Evolutionary conservation across 2,797 vertebrate species (phyloP), one percentile per base, ranked within the genome.

Genomic region (Diceros bicornis): DNA sequence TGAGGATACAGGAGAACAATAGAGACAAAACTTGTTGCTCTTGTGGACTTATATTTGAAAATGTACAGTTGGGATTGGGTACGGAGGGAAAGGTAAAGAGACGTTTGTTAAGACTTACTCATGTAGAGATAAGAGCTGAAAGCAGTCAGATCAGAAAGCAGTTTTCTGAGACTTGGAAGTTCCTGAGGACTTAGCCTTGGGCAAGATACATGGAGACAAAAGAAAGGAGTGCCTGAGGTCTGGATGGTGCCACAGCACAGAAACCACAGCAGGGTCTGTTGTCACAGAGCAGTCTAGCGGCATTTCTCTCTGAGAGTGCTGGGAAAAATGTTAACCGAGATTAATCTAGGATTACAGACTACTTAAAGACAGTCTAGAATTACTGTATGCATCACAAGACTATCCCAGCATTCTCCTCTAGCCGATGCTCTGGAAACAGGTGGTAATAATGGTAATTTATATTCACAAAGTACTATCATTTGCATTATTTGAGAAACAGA

Each of bases 11-110:
- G 29, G 87, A 68, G 47, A 91, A 89, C 12, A 59, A 64, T 71
- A 79, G 2, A 85, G 64, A 62, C 11, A 66, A 94, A 86, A 68
- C 32, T 34, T 9, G 13, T 68, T 74, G 50, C 41, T 91, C 13
- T 85, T 85, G n/a, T 62, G 29, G 85, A 88, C 4, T 82, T 82
- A 55, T 64, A 95, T n/a, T 75, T 93, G 69, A 68, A 84, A 88
- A 71, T 83, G 41, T 75, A 75, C 41, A 27, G 44, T 4, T 94
- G 64, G 50, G 18, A 88, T 82, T 66, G 86, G 20, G 37, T 52
- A 20, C 55, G 61, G 44, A 16, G 74, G 68, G 27, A 71, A 91
- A 69, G 59, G 3, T 50, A 93, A 79, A 44, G 47, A 69, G n/a
- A 25, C 29, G 9, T 57, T 77, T 87, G 21, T 50, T 50, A 85